Evolutionary conservation across 1,140 invertebrate species (phyloP), one percentile per base, ranked within the genome.

Genomic region (Brachionus rubens): DNA sequence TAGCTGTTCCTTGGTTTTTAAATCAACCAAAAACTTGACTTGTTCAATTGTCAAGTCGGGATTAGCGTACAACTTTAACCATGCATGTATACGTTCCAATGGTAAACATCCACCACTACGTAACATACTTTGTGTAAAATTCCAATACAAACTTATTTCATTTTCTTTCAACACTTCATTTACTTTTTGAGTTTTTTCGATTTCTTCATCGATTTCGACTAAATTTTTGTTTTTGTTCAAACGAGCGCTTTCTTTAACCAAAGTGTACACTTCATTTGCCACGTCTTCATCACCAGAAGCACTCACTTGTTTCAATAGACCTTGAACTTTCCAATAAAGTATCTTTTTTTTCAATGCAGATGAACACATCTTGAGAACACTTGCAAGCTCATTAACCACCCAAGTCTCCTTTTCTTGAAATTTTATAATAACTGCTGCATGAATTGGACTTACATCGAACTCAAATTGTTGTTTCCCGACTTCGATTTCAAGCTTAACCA

Each of bases 341-440:
- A 96, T 91, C 85, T 92, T 91, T 75, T 92, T 87, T 78, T 92
- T 86, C 7, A 96, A 81, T 52, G 91, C 88, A 10, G 91, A 91
- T 14, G 91, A 87, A 9, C 93, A 91, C 24, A 93, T 90, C 79
- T 93, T 90, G 86, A 95, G 91, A 2, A 89, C 85, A 80, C 90
- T 87, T 81, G 91, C 90, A 2, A 97, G 83, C 78, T 94, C 91
- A 78, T 94, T 90, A 47, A 96, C 84, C 9, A 88, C 87, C 92
- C 92, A 94, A 82, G 90, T 87, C 77, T 86, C 89, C 86, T 94
- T 92, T 80, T 91, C 88, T 86, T 97, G 90, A 83, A 98, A 99
- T 83, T 96, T 90, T 87, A 92, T 90, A 76, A 99, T 92, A 65
- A 98, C 91, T 0, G 93, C 92, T 0, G 94, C 95, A 83, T 97